phyloP scores from a whole-genome alignment of 2,888 invertebrate genomes.

The Melolontha melolontha region DNA sequence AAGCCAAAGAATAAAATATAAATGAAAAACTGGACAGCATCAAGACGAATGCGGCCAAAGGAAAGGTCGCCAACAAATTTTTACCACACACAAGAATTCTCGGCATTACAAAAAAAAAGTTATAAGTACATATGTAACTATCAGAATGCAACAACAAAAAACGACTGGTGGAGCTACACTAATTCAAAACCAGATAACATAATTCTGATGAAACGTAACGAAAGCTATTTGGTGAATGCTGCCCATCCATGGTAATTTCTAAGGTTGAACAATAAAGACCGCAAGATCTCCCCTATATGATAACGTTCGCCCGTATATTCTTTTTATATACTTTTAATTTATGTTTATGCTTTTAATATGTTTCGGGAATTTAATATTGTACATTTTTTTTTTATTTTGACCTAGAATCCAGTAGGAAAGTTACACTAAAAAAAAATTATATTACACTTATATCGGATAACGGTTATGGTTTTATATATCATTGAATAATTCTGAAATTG shows the following conservation, averaged over 20 bases:
- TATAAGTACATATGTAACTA: slow-evolving; percentile 40
- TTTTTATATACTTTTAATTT: slow-evolving; percentile 38
- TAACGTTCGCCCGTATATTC: slow-evolving; percentile 28
- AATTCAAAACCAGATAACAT: slow-evolving; percentile 51
- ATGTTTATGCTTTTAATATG: slow-evolving; percentile 34
- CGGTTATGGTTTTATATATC: too few relatives aligned
- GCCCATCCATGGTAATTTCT: slow-evolving; percentile 44
- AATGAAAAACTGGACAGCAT: slow-evolving; percentile 13
- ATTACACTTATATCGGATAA: too few relatives aligned
- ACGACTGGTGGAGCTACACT: slow-evolving; percentile 17
- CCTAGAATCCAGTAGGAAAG: slow-evolving; percentile 21
- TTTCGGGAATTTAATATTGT: slow-evolving; percentile 34
- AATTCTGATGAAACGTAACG: slow-evolving; percentile 49
- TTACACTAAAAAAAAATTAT: too few relatives aligned
- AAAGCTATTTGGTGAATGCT: slow-evolving; percentile 50
- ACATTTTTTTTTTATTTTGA: background rate
- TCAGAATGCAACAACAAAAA: slow-evolving; percentile 35
- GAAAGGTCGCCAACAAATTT: slow-evolving; percentile 54
- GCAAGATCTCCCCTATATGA: slow-evolving; percentile 42
- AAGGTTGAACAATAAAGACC: slow-evolving; percentile 42
- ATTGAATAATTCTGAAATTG: too few relatives aligned
- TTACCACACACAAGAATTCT: slow-evolving; percentile 49
- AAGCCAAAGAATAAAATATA: too few relatives aligned
- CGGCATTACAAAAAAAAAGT: slow-evolving; percentile 44
- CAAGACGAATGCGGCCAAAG: slow-evolving; percentile 50